Percentiles rank a stretch among this genome's conserved stretches.
Evolutionary conservation across 2,888 invertebrate genomes (phyloP).

Genomic region (Caenorhabditis auriculariae): DNA sequence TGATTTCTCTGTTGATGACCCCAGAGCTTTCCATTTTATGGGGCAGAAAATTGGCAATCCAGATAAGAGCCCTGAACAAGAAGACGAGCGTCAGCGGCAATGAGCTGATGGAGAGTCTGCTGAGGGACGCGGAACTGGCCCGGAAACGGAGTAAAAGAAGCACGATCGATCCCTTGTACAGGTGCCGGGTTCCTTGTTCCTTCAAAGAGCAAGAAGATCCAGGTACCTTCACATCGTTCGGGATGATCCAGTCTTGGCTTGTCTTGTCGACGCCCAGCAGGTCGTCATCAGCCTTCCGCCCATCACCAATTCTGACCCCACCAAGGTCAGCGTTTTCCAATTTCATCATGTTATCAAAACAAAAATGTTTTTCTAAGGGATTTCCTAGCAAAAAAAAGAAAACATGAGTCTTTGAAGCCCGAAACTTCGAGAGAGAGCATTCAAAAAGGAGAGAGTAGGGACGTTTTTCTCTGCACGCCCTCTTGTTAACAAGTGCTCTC

Average conservation of each 20-base stretch:
- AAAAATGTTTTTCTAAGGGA: too few relatives aligned
- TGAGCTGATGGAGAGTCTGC: slow-evolving; percentile 74
- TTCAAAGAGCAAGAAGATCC: neutral
- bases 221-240: slow-evolving; percentile 78
- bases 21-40: too few relatives aligned
- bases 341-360: too few relatives aligned
- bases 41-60: too few relatives aligned
- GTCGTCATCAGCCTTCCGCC: slow-evolving; percentile 82
- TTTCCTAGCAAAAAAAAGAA: too few relatives aligned
- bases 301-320: slow-evolving; percentile 80
- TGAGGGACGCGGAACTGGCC: slow-evolving; percentile 78
- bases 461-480: too few relatives aligned
- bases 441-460: too few relatives aligned
- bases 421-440: too few relatives aligned
- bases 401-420: too few relatives aligned
- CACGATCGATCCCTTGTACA: slow-evolving; percentile 80
- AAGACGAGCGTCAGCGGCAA: slow-evolving; percentile 70
- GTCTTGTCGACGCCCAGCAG: slow-evolving; percentile 72
- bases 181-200: slow-evolving; percentile 64
- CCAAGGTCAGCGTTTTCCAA: slow-evolving; percentile 74
- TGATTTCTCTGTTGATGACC: too few relatives aligned
- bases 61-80: slow-evolving; percentile 49
- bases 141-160: slow-evolving; percentile 82
- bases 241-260: slow-evolving; percentile 76
- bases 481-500: too few relatives aligned